Evolutionary conservation across 2,888 invertebrate genomes (phyloP).

Genomic region (Lingula anatina): DNA sequence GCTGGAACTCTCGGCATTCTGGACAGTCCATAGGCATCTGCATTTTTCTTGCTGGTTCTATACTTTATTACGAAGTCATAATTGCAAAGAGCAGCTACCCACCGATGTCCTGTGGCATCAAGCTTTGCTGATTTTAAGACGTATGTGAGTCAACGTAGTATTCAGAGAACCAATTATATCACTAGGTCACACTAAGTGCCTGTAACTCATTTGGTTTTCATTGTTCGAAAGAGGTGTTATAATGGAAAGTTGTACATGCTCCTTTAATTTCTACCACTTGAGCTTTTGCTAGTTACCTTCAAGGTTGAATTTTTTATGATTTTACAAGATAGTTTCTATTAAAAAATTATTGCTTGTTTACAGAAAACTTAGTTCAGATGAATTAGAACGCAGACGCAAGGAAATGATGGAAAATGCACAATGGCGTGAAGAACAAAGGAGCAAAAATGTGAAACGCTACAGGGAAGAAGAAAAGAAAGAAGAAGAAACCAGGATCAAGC

Average conservation of each 20-base stretch:
- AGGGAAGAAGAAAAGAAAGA: slow-evolving; percentile 49
- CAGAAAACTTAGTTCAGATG: slow-evolving; percentile 51
- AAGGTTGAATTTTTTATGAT: no score
- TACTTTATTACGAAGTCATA: background rate
- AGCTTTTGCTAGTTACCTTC: no score
- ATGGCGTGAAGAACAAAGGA: slow-evolving; percentile 53
- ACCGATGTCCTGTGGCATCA: slow-evolving; percentile 3
- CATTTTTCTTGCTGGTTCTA: background rate
- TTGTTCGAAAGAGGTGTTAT: no score
- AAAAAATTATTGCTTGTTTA: no score
- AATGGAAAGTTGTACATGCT: no score
- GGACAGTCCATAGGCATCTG: slow-evolving; percentile 1
- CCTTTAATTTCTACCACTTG: no score
- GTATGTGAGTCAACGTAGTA: slow-evolving; percentile 2
- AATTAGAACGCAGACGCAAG: slow-evolving; percentile 65
- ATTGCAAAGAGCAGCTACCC: background rate
- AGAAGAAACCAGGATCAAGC: slow-evolving; percentile 26
- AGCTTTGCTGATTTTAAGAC: slow-evolving; percentile 1
- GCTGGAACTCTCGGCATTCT: background rate
- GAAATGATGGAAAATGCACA: slow-evolving; percentile 82
- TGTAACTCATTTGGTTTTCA: no score
- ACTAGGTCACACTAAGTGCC: no score
- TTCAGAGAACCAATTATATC: no score
- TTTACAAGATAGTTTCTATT: no score
- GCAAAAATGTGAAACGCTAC: slow-evolving; percentile 50